Base-by-base conservation (phyloP, 2,113 vertebrate species). In the Tachysurus fulvidraco region DNA sequence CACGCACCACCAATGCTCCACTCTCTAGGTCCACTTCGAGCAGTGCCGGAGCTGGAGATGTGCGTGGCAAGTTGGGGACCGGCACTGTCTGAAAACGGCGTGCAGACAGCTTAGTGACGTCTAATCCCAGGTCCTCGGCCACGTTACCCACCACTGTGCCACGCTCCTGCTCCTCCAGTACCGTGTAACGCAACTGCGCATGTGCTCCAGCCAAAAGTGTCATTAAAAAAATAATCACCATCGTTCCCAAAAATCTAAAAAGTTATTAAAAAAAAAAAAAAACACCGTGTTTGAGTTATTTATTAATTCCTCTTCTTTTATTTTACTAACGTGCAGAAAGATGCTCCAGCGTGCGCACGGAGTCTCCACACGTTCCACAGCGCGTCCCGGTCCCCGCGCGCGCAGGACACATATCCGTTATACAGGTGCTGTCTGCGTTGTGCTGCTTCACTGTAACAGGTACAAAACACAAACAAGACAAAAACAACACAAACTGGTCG, bases 61-160 rank as follows among this genome's bases (percentile, higher is more conserved):
- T 41, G 41, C 83, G 44, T 5, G 83, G 88, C 97, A 94, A 81
- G 78, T 30, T 81, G 0, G 98, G 98, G 91, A 96, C 96, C 87
- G 97, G 96, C 91, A 97, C 97, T 60, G 97, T 96, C 91, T 99
- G 98, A 91, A 99, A 99, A 71, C 96, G 95, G 89, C 97, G 97
- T 79, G 97, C 96, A n/a, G 96, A 97, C 95, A 98, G 96, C 94
- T 99, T 98, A 92, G 97, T 99, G 90, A 99, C 96, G 96, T 99
- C 98, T 96, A 99, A 95, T 85, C 98, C 97, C 95, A 99, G 94
- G 91, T 99, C 98, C 93, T 99, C 97, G 50, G 98, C 98, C 88
- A 99, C 98, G 93, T 99, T 99, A 84, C 98, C 98, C 96, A 99
- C 97, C 92, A 98, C 95, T 71, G 97, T 98, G 93, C 98, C 97